A percentile compares a stretch with the other conserved stretches of the same genome.
Conservation (phyloP, 2,888 invertebrate genomes). For the Ornithoptera alexandrae region DNA sequence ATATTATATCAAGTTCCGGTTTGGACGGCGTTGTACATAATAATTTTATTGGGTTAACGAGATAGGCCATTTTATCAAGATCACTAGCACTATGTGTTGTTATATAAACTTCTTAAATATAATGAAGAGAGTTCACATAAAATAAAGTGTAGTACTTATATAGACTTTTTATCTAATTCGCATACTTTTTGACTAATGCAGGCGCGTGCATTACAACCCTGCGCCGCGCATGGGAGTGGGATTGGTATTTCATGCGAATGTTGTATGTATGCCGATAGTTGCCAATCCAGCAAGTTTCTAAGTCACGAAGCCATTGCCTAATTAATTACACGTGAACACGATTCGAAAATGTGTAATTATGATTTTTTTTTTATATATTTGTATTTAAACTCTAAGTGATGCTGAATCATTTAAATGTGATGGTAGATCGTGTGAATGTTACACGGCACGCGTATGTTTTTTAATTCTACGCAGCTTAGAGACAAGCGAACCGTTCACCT, state of each 20-base stretch:
- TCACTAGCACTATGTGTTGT: too few species aligned
- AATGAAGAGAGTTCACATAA: too few species aligned
- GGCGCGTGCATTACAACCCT: conserved; percentile 5
- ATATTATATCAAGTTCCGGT: too few species aligned
- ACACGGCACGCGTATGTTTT: conserved; percentile 8
- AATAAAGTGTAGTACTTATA: too few species aligned
- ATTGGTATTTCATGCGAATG: conserved; percentile 17
- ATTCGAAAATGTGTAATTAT: conserved; percentile 39
- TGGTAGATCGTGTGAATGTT: conserved; percentile 32
- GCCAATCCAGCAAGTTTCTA: conserved; percentile 38
- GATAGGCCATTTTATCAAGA: too few species aligned
- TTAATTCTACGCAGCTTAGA: too few species aligned
- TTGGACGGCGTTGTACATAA: too few species aligned
- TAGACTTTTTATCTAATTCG: too few species aligned
- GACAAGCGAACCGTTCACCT: too few species aligned
- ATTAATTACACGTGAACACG: conserved; percentile 38
- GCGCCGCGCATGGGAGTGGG: background rate
- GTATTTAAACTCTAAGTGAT: conserved; percentile 39
- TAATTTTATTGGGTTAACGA: too few species aligned
- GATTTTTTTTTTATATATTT: conserved; percentile 34
- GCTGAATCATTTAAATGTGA: conserved; percentile 38
- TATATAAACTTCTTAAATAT: too few species aligned
- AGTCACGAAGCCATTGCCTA: conserved; percentile 40
- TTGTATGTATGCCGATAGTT: conserved; percentile 36
- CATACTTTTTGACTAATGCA: background rate